Evolutionary conservation across 2,888 invertebrate genomes (phyloP).

Genomic region (Amphiduros pacificus): DNA sequence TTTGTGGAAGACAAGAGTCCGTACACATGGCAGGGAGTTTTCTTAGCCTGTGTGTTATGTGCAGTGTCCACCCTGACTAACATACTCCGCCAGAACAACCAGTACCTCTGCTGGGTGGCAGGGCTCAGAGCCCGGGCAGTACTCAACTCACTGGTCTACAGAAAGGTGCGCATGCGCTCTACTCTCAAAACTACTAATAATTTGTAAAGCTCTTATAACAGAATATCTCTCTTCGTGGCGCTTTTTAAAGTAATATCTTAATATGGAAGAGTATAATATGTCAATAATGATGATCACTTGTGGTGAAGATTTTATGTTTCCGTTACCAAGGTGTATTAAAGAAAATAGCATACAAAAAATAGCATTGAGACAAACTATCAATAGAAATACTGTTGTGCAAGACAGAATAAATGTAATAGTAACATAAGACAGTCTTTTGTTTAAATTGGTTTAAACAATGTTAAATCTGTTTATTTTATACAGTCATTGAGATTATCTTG

Average conservation of each 20-base stretch:
- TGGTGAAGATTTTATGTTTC: too few species aligned
- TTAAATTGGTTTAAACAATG: too few species aligned
- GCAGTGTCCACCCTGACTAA: not conserved
- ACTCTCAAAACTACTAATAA: not conserved
- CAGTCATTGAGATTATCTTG: constrained; percentile 7
- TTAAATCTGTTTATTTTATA: not conserved
- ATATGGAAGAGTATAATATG: not conserved
- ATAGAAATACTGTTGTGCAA: too few species aligned
- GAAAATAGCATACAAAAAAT: too few species aligned
- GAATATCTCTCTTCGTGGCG: not conserved
- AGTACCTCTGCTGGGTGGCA: constrained; percentile 10
- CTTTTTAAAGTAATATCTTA: not conserved
- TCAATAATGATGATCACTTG: not conserved
- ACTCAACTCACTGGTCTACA: constrained; percentile 5
- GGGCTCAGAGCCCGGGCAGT: constrained; percentile 9
- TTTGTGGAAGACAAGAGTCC: not conserved
- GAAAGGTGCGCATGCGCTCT: constrained; percentile 2
- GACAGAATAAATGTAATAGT: too few species aligned
- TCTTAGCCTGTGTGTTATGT: not conserved
- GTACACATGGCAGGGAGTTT: constrained; percentile 7
- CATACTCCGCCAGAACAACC: constrained; percentile 11
- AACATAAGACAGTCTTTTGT: not conserved
- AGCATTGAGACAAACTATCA: too few species aligned
- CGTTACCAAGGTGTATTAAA: too few species aligned
- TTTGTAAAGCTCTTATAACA: not conserved